Conservation (phyloP, 2,888 invertebrate species). For the Ophraella communa region DNA sequence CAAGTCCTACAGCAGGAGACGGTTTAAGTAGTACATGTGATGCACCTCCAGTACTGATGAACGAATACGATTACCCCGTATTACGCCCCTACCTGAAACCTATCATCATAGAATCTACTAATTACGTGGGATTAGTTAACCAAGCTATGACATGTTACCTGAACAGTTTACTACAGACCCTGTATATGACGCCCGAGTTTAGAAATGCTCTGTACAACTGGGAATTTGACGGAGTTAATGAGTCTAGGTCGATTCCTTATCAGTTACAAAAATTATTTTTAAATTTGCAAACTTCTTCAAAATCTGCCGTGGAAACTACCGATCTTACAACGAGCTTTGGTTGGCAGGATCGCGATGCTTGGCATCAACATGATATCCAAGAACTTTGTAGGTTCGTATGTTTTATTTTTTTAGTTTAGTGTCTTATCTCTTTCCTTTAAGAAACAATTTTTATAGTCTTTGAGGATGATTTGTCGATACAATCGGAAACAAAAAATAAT, state of each 20-base stretch:
- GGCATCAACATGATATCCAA: constrained; percentile 90
- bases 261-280: constrained; percentile 87
- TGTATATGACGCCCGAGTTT: constrained; percentile 93
- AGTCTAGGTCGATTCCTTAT: constrained; percentile 79
- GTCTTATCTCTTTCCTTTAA: no score
- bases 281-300: constrained; percentile 81
- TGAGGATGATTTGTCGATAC: no score
- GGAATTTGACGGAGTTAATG: constrained; percentile 77
- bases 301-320: constrained; percentile 83
- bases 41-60: background rate
- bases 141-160: constrained; percentile 94
- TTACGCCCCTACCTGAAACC: constrained; percentile 27
- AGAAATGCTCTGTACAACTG: constrained; percentile 86
- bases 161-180: constrained; percentile 85
- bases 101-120: constrained; percentile 43
- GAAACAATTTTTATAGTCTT: no score
- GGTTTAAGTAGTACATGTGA: constrained; percentile 24
- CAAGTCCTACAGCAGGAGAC: constrained; percentile 57
- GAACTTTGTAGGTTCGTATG: constrained; percentile 11
- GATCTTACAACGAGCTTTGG: constrained; percentile 88
- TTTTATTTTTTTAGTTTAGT: no score
- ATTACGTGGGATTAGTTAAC: constrained; percentile 82
- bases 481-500: no score
- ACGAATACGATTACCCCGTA: constrained; percentile 5
- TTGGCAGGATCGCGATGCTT: constrained; percentile 86